These are phyloP conservation scores for Philaenus spumarius DNA, from an alignment of 1,140 invertebrate genomes.

Conservation along the genomic window DNA sequence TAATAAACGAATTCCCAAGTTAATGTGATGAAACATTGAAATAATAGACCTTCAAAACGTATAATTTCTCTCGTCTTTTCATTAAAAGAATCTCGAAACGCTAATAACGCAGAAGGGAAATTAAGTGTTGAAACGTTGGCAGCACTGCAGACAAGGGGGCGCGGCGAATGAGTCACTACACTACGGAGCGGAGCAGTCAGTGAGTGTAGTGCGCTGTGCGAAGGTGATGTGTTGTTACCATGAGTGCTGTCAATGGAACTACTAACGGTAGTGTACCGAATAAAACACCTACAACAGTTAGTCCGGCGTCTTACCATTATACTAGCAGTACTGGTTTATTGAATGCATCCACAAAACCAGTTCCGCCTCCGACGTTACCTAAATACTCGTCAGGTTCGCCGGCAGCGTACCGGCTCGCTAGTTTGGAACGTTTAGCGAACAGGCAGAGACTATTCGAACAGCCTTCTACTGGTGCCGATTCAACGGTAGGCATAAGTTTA, in stretches of 20 bases:
- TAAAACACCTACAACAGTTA: slow-evolving; percentile 12
- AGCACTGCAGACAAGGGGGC: neutral
- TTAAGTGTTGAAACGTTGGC: too few relatives aligned
- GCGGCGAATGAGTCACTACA: neutral
- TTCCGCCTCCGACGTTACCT: slow-evolving; percentile 53
- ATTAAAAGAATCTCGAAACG: too few relatives aligned
- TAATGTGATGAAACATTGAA: too few relatives aligned
- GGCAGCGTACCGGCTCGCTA: slow-evolving; percentile 38
- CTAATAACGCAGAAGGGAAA: too few relatives aligned
- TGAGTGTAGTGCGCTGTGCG: neutral
- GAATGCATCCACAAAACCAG: slow-evolving; percentile 10
- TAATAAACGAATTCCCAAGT: too few relatives aligned
- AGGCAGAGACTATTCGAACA: slow-evolving; percentile 60
- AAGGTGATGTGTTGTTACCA: neutral
- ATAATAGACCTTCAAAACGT: too few relatives aligned
- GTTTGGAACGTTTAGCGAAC: slow-evolving; percentile 57
- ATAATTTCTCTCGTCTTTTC: too few relatives aligned
- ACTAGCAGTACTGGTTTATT: slow-evolving; percentile 40
- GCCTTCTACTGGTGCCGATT: slow-evolving; percentile 34
- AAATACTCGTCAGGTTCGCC: slow-evolving; percentile 49
- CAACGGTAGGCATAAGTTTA: too few relatives aligned
- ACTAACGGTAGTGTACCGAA: slow-evolving; percentile 12
- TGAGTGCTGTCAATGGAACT: slow-evolving; percentile 7
- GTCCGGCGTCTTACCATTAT: slow-evolving; percentile 40
- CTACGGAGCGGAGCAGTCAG: neutral